Base-by-base conservation (phyloP, 2,797 vertebrate species). In the Falco concolor region DNA sequence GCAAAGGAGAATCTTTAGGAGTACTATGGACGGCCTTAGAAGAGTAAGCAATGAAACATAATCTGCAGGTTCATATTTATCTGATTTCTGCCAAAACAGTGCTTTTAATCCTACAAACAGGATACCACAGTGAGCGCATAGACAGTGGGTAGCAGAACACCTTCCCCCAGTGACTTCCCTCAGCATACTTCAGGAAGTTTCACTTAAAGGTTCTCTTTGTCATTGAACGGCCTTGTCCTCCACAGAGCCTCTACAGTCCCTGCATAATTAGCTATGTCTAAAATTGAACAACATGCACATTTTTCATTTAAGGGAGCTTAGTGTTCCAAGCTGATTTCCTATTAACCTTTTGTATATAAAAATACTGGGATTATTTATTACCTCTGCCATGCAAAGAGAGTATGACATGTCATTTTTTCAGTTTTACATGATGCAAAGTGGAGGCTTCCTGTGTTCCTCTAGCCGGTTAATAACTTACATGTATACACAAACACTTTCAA, bases 121-220 rank as follows among this genome's bases (percentile, higher is more conserved):
- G 20, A 53, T 16, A 36, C 5, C 34, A 40, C 20, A 59, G 47
- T 14, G 7, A n/a, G 7, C 27, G 22, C 0, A 3, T 30, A 36
- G 67, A 45, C 56, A 22, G 30, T 36, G 45, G 24, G 30, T 4
- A 64, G 67, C 79, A 72, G 50, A 69, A 49, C 25, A 27, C 6
- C 22, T 75, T 22, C 1, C 1, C 40, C 53, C 20, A 3, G 0
- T n/a, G 42, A 9, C 27, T 50, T 23, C 36, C 30, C 28, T 84
- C 25, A 15, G 28, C 9, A 30, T 11, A 18, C 10, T 14, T 20
- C 23, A 9, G 11, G 11, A 45, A 28, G 5, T 64, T 63, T 34
- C 13, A 6, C 27, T 27, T 18, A 8, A 75, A 27, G 67, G 56
- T 63, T 34, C 10, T 74, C 13, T 30, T 60, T 64, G 34, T 16